A percentile compares a stretch with the other conserved stretches of the same genome.
Conservation (phyloP, 2,113 vertebrate genomes). For the Pseudonaja textilis region DNA sequence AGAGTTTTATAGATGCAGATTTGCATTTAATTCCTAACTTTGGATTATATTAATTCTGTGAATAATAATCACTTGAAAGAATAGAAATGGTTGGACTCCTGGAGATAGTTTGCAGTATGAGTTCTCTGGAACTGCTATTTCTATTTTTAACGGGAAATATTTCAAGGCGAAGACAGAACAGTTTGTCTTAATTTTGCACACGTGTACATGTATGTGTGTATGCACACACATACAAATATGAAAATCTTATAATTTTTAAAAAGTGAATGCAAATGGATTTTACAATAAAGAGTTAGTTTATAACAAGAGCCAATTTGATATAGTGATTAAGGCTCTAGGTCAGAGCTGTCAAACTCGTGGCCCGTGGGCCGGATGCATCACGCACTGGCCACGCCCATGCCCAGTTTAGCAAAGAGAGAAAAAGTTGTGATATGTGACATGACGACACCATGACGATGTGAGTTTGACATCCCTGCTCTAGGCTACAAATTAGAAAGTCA, state of each 20-base stretch:
- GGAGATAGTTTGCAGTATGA: background rate
- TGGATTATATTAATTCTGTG: background rate
- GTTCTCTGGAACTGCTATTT: slow-evolving; percentile 34
- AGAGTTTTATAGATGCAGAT: background rate
- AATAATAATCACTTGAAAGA: background rate
- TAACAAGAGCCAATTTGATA: background rate
- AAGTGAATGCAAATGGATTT: too few relatives aligned
- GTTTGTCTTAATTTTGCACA: slow-evolving; percentile 33
- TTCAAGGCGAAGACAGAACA: slow-evolving; percentile 41
- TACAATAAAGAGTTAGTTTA: slow-evolving; percentile 2
- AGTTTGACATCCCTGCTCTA: background rate
- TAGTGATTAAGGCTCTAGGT: background rate
- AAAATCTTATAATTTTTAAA: background rate
- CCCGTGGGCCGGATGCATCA: too few relatives aligned
- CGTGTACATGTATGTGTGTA: too few relatives aligned
- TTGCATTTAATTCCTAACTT: background rate
- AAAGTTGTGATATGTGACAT: too few relatives aligned
- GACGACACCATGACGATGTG: too few relatives aligned
- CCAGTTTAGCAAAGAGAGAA: too few relatives aligned
- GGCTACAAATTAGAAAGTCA: too few relatives aligned
- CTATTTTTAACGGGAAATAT: slow-evolving; percentile 40
- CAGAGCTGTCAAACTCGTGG: too few relatives aligned
- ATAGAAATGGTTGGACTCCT: background rate
- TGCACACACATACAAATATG: background rate
- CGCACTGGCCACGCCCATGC: too few relatives aligned